Evolutionary conservation across 1,140 invertebrate genomes (phyloP).

Genomic region (Caenorhabditis tropicalis): DNA sequence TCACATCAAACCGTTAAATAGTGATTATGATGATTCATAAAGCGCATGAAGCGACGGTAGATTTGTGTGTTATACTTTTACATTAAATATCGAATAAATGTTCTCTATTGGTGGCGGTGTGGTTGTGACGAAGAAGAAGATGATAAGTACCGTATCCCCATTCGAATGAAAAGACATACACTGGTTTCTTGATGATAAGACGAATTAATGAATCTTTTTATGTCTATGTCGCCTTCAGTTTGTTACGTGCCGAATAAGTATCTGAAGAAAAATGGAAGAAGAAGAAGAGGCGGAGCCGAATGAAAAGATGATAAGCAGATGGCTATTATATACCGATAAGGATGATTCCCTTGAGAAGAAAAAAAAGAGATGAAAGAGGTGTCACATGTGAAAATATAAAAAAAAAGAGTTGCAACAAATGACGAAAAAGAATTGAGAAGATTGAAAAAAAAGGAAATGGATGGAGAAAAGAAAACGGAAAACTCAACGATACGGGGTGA

Average conservation of each 20-base stretch:
- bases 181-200: constrained; percentile 37
- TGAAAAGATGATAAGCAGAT: constrained; percentile 1
- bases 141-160: constrained; percentile 38
- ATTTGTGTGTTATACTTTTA: constrained; percentile 25
- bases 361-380: not conserved
- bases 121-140: not conserved
- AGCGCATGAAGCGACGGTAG: not conserved
- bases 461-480: not conserved
- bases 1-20: not conserved
- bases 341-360: not conserved
- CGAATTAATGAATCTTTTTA: constrained; percentile 3
- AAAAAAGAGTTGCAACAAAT: constrained; percentile 28
- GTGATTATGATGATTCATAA: constrained; percentile 37
- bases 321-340: constrained; percentile 26
- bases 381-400: constrained; percentile 42
- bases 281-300: not conserved
- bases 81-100: constrained; percentile 38
- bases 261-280: not conserved
- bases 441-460: not conserved
- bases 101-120: not conserved
- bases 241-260: constrained; percentile 26
- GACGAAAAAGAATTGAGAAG: not conserved
- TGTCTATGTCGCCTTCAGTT: constrained; percentile 3
- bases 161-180: not conserved
- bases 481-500: not conserved